Base-by-base conservation (phyloP, 1,140 invertebrate species). In the Hyposmocoma kahamanoa region DNA sequence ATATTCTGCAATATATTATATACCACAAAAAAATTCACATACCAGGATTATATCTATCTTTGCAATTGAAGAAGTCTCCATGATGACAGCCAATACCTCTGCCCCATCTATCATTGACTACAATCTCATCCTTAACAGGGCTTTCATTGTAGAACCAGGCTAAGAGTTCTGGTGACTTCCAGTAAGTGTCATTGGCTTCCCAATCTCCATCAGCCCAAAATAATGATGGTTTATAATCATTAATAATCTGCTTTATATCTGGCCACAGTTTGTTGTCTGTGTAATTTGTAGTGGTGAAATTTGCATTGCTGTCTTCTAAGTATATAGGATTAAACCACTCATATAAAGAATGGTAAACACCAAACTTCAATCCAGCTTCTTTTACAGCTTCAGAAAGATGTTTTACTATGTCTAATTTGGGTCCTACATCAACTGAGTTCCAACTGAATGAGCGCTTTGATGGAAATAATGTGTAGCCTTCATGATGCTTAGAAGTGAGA, bases 111-210 rank as follows among this genome's bases (percentile, higher is more conserved):
- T 96, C 94, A 84, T 98, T 97, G 0, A 92, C 92, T 0, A 98
- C 95, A 5, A 99, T 90, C 4, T 90, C 93, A 43, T 97, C 91
- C 68, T 92, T 93, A 0, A 98, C 95, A 0, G 97, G 96, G 78
- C 96, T 98, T 5, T 97, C 92, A 76, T 98, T 99, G 64, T 97
- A 99, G 0, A 99, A 58, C 96, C 97, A 99, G 5, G 97, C 93
- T 1, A 99, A 85, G 61, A 96, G 92, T 55, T 93, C 90, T 55
- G 90, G 91, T 0, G 94, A 92, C 28, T 90, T 89, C 92, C 92
- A 99, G 67, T 98, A 99, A 0, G 87, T 87, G 61, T 93, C 91
- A 0, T 89, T 63, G 0, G 93, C 92, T 71, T 96, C 94, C 94
- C 94, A 95, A 57, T 96, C 94, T 0, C 97, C 97, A 82, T 98